Base-by-base conservation (phyloP, 2,113 vertebrate species). In the Platichthys flesus region DNA sequence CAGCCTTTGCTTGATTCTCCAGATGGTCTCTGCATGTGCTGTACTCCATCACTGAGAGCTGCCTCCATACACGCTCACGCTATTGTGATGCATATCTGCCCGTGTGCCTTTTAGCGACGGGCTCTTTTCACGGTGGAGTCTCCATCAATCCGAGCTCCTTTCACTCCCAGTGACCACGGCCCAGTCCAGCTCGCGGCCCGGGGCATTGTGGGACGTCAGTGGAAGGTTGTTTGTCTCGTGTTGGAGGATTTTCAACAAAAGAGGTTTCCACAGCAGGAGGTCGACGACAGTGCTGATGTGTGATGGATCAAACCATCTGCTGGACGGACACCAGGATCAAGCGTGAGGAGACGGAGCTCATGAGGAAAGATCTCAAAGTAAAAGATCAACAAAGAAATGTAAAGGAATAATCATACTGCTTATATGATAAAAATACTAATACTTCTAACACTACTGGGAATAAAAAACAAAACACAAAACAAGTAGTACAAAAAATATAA, bases 221-320 rank as follows among this genome's bases (percentile, higher is more conserved):
- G 35, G 82, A 78, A 56, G 78, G 86, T 84, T 89, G 87, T 89
- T 94, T 75, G 84, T 91, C 87, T 92, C 71, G 70, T 83, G 79
- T 84, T 77, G 21, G 52, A 72, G 62, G 37, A 71, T 37, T 18
- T 73, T 16, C 65, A 78, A 89, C 86, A 84, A 86, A 62, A 55
- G 77, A 24, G 52, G 62, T 71, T 81, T 79, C 40, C 82, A 31
- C 40, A 24, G 64, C 60, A 55, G 28, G 31, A 42, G 2, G 16
- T 9, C 9, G 31, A 75, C 26, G 71, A 64, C 64, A 45, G 6
- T 0, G 31, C 86, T 64, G 67, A 69, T 16, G 75, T 86, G 82
- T 89, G 87, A 85, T 88, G 75, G 83, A 93, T 92, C 75, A 57
- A 86, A 86, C 91, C 92, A 93, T 92, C 92, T 94, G 92, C 80